Base-by-base conservation (phyloP, 2,797 vertebrate genomes). In the Heliangelus exortis region DNA sequence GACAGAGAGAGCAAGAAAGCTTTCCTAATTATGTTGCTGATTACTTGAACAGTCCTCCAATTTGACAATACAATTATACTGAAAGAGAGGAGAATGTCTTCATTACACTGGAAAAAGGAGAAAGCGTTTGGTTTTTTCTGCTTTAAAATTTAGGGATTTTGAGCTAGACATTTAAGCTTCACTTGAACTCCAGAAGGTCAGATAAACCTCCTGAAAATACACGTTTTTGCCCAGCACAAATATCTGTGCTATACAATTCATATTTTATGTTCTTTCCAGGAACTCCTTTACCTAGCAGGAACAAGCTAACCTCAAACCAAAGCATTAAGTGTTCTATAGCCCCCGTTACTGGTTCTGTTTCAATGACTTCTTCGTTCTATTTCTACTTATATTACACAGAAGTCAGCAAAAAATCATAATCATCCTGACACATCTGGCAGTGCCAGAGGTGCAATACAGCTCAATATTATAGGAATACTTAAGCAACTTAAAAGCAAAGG, bases 21-120 rank as follows among this genome's bases (percentile, higher is more conserved):
- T 95, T 96, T 92, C 94, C 94, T 97, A 97, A 98, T 98, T 97
- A 98, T 1, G 0, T 89, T 86, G 84, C 94, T 97, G 97, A 98
- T 98, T 97, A 97, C 90, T 97, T 95, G 66, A 97, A 88, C 92
- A 95, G 90, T 88, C 91, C 95, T 97, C 85, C 79, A 47, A 87
- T 97, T 95, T 97, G 96, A 97, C 97, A 97, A 95, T 61, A 93
- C 95, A 97, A 97, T 97, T 97, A 97, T 34, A 92, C 74, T n/a
- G 91, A 94, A 94, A 91, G 85, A 95, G 82, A 89, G 83, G 84
- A 86, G 95, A 97, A 96, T 90, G 95, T 97, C 96, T 97, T 97
- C 95, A 96, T 97, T 97, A 92, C 74, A 23, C 61, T 50, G 72
- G 61, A 90, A 93, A 74, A 59, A 48, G 26, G 62, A 91, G 43